Conservation (phyloP, 2,113 vertebrate species). For the Ctenomys sociabilis region DNA sequence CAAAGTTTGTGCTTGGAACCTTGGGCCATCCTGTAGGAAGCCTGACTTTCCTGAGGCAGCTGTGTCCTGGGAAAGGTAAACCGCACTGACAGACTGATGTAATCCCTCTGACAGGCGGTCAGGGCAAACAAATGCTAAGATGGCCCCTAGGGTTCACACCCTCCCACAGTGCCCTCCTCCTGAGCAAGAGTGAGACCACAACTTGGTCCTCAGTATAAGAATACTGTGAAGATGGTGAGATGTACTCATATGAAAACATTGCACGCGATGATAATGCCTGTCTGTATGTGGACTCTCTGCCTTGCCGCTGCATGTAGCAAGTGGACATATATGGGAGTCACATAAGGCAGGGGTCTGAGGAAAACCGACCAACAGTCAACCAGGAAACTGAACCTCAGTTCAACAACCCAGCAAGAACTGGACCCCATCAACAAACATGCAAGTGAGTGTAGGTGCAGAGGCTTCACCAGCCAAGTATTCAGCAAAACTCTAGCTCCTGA, state of each 20-base stretch:
- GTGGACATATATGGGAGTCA: neutral
- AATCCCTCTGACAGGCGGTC: neutral
- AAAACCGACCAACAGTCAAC: neutral
- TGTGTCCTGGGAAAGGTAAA: neutral
- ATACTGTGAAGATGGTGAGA: neutral
- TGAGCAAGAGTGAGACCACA: neutral
- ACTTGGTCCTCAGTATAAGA: neutral
- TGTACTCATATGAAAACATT: neutral
- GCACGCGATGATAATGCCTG: neutral
- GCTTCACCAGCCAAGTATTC: neutral
- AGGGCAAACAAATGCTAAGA: neutral
- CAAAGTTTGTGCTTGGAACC: neutral
- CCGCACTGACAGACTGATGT: accelerated
- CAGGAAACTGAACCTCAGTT: neutral
- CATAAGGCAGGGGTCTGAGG: neutral
- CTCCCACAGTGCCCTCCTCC: neutral
- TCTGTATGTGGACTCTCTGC: neutral
- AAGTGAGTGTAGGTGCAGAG: neutral
- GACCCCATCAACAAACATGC: neutral
- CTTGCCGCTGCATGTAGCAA: neutral
- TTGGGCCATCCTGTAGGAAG: neutral
- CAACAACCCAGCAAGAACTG: neutral
- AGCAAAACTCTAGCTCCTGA: neutral
- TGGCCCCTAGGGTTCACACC: no score
- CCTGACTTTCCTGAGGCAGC: neutral